Percentiles rank a stretch among this genome's conserved stretches.
Conservation (phyloP, 2,113 vertebrate species). For the Crotophaga sulcirostris region DNA sequence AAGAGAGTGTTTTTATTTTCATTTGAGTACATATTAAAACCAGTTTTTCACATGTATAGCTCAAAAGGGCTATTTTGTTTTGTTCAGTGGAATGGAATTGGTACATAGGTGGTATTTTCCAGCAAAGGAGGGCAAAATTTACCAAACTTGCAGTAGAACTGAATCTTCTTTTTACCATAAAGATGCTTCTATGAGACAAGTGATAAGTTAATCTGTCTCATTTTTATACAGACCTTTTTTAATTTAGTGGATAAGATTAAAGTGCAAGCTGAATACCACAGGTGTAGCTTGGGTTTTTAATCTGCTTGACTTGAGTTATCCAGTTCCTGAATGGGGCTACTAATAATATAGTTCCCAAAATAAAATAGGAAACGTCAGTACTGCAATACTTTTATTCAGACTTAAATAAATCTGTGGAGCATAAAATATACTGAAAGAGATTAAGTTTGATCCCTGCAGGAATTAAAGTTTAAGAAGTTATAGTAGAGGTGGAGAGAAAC, state of each 20-base stretch:
- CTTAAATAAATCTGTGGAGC: neutral
- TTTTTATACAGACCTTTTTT: slow-evolving; percentile 28
- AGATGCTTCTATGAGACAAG: neutral
- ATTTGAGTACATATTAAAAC: neutral
- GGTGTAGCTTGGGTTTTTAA: slow-evolving; percentile 33
- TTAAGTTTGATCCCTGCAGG: slow-evolving; percentile 48
- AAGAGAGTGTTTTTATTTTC: neutral
- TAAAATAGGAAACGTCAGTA: neutral
- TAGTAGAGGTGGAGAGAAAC: neutral
- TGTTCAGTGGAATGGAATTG: neutral
- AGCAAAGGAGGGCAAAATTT: neutral
- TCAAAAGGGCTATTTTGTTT: neutral
- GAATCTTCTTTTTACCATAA: slow-evolving; percentile 5
- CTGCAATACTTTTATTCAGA: slow-evolving; percentile 35
- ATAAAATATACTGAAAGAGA: slow-evolving; percentile 45
- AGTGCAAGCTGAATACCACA: neutral
- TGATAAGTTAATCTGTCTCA: slow-evolving; percentile 32
- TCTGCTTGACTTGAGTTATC: slow-evolving; percentile 42
- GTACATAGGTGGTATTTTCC: neutral
- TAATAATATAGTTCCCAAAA: neutral
- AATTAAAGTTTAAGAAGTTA: slow-evolving; percentile 13
- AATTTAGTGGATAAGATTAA: slow-evolving; percentile 50
- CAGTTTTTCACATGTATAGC: neutral
- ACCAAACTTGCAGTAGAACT: neutral
- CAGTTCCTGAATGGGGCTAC: slow-evolving; percentile 24